Conservation (phyloP, 2,797 vertebrate genomes). For the Eupleurogrammus muticus region DNA sequence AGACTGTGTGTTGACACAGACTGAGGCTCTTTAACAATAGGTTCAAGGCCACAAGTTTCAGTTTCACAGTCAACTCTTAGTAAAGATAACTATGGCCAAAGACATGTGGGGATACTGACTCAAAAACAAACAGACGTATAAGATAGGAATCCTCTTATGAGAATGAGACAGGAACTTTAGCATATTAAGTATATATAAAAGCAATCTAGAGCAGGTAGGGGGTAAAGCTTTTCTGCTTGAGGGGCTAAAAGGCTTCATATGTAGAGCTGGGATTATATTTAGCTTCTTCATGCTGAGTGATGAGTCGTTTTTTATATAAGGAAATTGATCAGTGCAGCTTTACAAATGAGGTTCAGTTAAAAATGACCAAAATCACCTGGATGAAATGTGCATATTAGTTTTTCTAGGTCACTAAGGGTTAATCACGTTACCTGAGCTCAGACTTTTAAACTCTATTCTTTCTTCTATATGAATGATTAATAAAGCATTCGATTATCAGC, state of each 20-base stretch:
- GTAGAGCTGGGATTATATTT: neutral
- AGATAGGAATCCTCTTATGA: neutral
- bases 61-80: too few relatives aligned
- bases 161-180: neutral
- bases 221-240: neutral
- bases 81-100: too few relatives aligned
- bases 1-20: too few relatives aligned
- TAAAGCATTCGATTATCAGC: constrained; percentile 24
- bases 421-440: too few relatives aligned
- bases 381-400: neutral
- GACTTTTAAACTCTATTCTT: too few relatives aligned
- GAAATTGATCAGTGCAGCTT: constrained; percentile 1
- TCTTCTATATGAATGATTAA: constrained; percentile 10
- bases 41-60: too few relatives aligned
- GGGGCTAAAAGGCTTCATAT: neutral
- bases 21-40: too few relatives aligned
- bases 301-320: neutral
- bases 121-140: constrained; percentile 2
- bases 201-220: too few relatives aligned
- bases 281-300: too few relatives aligned
- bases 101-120: neutral
- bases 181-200: too few relatives aligned
- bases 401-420: neutral
- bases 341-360: neutral
- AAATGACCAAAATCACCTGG: neutral